Evolutionary conservation across 1,140 invertebrate species (phyloP).

Genomic region (Cydia fagiglandana): DNA sequence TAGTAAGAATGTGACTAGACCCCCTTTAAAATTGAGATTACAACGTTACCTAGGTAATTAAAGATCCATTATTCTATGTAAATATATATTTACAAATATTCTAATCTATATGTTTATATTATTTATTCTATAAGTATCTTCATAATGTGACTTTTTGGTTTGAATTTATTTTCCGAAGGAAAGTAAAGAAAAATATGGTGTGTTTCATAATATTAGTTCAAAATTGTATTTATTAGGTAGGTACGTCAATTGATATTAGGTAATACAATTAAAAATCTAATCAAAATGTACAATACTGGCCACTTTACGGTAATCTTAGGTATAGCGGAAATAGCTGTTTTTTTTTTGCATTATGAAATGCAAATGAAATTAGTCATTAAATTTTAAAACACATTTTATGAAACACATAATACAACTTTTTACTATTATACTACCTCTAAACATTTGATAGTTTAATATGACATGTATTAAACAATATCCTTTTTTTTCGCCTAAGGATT

Average conservation of each 20-base stretch:
- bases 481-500: background rate
- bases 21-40: conserved; percentile 70
- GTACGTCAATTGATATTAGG: background rate
- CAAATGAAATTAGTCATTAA: too few species aligned
- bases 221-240: background rate
- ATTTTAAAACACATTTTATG: background rate
- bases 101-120: conserved; percentile 56
- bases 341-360: background rate
- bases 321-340: background rate
- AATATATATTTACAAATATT: conserved; percentile 60
- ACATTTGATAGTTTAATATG: background rate
- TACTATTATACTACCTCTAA: background rate
- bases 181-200: conserved; percentile 50
- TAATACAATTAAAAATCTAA: background rate
- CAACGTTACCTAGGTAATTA: conserved; percentile 45
- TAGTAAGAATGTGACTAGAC: conserved; percentile 71
- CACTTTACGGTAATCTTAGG: conserved; percentile 13
- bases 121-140: conserved; percentile 47
- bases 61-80: conserved; percentile 52
- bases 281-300: conserved; percentile 6
- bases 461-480: background rate
- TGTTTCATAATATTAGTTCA: conserved; percentile 40
- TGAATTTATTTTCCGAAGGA: conserved; percentile 56
- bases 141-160: conserved; percentile 71
- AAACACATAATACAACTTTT: conserved; percentile 9